Evolutionary conservation across 2,113 vertebrate genomes (phyloP).

Genomic region (Cranoglanis bouderius): DNA sequence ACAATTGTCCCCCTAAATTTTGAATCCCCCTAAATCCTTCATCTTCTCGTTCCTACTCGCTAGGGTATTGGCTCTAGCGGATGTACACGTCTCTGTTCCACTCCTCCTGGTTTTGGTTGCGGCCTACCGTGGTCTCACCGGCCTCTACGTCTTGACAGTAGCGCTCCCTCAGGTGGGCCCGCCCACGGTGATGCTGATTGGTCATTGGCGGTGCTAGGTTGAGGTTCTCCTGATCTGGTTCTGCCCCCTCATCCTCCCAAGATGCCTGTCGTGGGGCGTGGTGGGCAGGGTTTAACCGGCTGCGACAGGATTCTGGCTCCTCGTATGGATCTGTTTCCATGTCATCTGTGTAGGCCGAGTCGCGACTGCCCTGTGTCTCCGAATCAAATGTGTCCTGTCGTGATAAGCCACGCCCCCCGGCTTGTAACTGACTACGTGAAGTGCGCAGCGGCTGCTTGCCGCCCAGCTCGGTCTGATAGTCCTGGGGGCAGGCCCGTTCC

Average conservation of each 20-base stretch:
- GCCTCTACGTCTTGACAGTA: conserved; percentile 80
- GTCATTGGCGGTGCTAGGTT: conserved; percentile 73
- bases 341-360: conserved; percentile 94
- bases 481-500: conserved; percentile 77
- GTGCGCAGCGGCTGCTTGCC: conserved; percentile 75
- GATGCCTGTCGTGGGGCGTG: conserved; percentile 78
- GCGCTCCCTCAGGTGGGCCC: conserved; percentile 82
- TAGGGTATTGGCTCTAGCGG: conserved; percentile 72
- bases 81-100: conserved; percentile 90
- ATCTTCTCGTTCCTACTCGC: conserved; percentile 35
- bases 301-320: conserved; percentile 79
- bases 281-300: conserved; percentile 72
- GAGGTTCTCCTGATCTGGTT: conserved; percentile 84
- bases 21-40: conserved; percentile 29
- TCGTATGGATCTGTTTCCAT: conserved; percentile 92
- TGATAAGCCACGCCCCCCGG: conserved; percentile 77
- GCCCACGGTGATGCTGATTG: conserved; percentile 73
- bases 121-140: conserved; percentile 73
- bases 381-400: conserved; percentile 93
- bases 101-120: conserved; percentile 82
- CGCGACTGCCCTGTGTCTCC: conserved; percentile 87
- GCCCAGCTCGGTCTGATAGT: conserved; percentile 76
- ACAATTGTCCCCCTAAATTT: conserved; percentile 53
- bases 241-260: conserved; percentile 84
- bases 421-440: conserved; percentile 68